Evolutionary conservation across 2,888 invertebrate species (phyloP).

Genomic region (Sphaerophoria rueppellii): DNA sequence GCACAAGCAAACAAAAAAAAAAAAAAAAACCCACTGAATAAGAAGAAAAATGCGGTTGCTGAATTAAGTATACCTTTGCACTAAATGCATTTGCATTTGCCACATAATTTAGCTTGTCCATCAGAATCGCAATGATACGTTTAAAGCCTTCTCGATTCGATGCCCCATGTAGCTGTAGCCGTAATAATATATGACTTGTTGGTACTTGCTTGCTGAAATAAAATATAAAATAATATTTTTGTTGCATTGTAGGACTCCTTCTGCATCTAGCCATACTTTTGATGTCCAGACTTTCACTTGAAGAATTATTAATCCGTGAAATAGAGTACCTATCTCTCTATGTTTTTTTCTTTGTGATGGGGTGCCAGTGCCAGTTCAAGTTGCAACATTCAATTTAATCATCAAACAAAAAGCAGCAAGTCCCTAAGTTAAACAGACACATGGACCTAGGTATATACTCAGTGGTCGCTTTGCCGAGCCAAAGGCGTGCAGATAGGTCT

Average conservation of each 20-base stretch:
- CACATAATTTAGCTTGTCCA: conserved; percentile 68
- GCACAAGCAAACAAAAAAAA: conserved; percentile 26
- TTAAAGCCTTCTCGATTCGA: conserved; percentile 66
- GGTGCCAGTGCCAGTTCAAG: too few species aligned
- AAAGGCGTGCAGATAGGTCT: too few species aligned
- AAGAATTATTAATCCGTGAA: conserved; percentile 69
- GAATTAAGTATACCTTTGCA: conserved; percentile 47
- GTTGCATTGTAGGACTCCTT: background rate
- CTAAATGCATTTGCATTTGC: conserved; percentile 66
- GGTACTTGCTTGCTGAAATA: conserved; percentile 7
- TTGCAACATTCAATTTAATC: background rate
- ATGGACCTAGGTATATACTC: conserved; percentile 4
- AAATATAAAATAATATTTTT: conserved; percentile 33
- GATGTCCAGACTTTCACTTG: conserved; percentile 63
- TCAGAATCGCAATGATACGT: conserved; percentile 66
- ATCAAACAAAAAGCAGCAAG: background rate
- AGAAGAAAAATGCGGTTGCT: conserved; percentile 21
- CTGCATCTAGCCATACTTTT: conserved; percentile 22
- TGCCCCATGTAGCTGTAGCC: conserved; percentile 26
- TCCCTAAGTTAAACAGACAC: conserved; percentile 30
- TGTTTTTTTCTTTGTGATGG: background rate
- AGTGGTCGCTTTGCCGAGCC: conserved; percentile 14
- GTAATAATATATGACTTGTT: conserved; percentile 6
- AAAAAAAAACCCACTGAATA: conserved; percentile 34
- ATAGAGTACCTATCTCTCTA: conserved; percentile 39